Percentiles rank a stretch among this genome's conserved stretches.
Evolutionary conservation across 2,797 vertebrate species (phyloP).

Genomic region (Oreortyx pictus): DNA sequence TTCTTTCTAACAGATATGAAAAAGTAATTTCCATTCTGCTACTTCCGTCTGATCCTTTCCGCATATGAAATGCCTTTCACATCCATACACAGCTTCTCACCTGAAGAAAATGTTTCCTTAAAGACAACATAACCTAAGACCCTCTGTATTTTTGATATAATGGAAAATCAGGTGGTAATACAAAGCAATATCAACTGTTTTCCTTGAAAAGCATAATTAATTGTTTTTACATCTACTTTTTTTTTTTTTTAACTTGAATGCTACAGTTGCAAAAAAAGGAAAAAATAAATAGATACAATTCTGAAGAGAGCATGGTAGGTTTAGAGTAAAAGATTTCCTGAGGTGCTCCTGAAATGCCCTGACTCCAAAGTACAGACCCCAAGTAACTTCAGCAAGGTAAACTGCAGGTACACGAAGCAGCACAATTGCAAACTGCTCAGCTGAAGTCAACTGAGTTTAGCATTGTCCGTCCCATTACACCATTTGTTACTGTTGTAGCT

Average conservation of each 20-base stretch:
- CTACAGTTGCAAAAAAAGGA: not conserved
- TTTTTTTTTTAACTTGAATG: not conserved
- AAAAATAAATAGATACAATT: not conserved
- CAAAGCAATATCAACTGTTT: not conserved
- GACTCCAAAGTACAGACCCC: not conserved
- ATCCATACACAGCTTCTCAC: not conserved
- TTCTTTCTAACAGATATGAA: constrained; percentile 64
- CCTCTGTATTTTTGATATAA: not conserved
- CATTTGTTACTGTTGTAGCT: not conserved
- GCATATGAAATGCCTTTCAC: constrained; percentile 57
- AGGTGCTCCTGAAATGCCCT: not conserved
- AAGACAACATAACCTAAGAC: not conserved
- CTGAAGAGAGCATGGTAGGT: not conserved
- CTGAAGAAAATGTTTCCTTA: not conserved
- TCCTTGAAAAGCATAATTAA: not conserved
- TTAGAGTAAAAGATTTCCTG: not conserved
- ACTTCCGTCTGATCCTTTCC: constrained; percentile 39
- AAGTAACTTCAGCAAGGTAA: not conserved
- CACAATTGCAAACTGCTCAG: not conserved
- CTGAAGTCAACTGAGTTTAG: not conserved
- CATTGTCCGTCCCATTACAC: not conserved
- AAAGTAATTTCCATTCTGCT: constrained; percentile 71
- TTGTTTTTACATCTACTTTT: not conserved
- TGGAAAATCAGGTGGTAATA: not conserved
- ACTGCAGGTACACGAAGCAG: not conserved